Base-by-base conservation (phyloP, 1,140 invertebrate species). In the Lordiphosa mommai region DNA sequence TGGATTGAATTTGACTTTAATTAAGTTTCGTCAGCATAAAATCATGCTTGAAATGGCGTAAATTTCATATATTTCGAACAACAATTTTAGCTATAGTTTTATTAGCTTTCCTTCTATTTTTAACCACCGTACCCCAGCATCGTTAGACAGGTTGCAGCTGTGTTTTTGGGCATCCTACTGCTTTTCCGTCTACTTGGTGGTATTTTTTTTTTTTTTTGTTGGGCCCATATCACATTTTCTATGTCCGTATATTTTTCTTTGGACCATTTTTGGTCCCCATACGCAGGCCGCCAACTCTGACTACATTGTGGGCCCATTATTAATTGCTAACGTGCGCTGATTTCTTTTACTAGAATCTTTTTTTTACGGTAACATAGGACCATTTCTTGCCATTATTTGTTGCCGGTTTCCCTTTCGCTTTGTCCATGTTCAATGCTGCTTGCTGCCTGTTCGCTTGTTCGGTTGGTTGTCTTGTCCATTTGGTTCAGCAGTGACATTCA, bases 251-350 rank as follows among this genome's bases (percentile, higher is more conserved):
- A 30, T 52, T 46, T 49, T 16, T 27, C 53, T 52, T 27, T 52
- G 20, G 10, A 46, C 13, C 32, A 13, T 58, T 56, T 52, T 38
- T 36, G 59, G 68, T 79, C 73, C 73, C 74, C 23, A 41, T 72
- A 72, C 73, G 73, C 64, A 69, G 60, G 52, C 43, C 72, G 49
- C 71, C 71, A 71, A 57, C 53, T 76, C 36, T 46, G 49, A 69
- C 61, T 77, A 72, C 73, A 79, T 76, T 65, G 30, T 44, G 29
- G 29, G 52, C 47, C 73, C 73, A 69, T 79, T 79, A 79, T 79
- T 79, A 79, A 79, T 79, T 79, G 73, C 73, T 72, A 79, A 79
- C 73, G 73, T 79, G 73, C 73, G 73, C 73, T 79, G 73, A 79
- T 79, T 79, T 79, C 68, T 69, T 53, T 23, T 79, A 68, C 58